phyloP scores from a whole-genome alignment of 2,797 vertebrate species.

The Peromyscus aztecus region DNA sequence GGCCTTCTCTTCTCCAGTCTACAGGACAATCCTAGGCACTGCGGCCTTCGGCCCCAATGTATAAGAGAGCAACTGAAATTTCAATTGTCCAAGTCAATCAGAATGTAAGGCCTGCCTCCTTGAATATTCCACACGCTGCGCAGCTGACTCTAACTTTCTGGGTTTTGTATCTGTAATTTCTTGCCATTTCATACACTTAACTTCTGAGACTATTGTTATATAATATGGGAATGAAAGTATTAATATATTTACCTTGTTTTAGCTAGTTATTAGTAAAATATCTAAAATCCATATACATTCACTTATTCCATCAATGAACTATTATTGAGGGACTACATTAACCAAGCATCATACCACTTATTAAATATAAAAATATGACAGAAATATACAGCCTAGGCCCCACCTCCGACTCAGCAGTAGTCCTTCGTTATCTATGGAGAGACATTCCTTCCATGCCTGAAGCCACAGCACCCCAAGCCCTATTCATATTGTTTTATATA shows the following conservation, averaged over 20 bases:
- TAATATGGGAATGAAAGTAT: not conserved
- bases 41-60: not conserved
- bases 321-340: not conserved
- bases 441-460: not conserved
- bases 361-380: not conserved
- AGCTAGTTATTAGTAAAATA: constrained; percentile 23
- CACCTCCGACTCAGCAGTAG: not conserved
- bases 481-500: not conserved
- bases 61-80: not conserved
- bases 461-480: not conserved
- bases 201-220: not conserved
- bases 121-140: not conserved
- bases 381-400: not conserved
- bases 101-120: not conserved
- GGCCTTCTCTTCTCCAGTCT: not conserved
- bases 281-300: not conserved
- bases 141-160: not conserved
- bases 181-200: not conserved
- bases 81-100: not conserved
- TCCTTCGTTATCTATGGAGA: not conserved
- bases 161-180: not conserved
- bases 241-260: constrained; percentile 2
- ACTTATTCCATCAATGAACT: not conserved
- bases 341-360: not conserved
- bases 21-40: not conserved